Evolutionary conservation across 2,888 invertebrate species (phyloP), one percentile per base, ranked within the genome.

Genomic region (Hydraecia micacea): DNA sequence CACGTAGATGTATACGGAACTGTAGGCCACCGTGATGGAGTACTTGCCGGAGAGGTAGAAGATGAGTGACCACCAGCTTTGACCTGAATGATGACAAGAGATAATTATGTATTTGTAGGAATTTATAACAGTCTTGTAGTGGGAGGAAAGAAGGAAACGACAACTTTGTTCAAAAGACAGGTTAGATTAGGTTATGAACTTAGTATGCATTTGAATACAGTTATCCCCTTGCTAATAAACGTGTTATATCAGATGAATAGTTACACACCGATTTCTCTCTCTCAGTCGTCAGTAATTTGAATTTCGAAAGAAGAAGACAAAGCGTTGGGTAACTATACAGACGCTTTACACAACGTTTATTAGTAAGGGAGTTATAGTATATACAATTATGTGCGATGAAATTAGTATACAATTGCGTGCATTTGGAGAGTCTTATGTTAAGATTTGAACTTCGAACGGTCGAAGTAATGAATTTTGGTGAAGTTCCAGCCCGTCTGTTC

Each of bases 1-100:
- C 1, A 98, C 98, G 90, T 97, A 97, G 74, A 98, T 97, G 90
- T 98, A 98, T 36, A 97, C 96, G 0, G 97, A 96, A 58, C 97
- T 97, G 90, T 98, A 98, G 0, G 98, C 97, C 7, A 97, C 97
- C 0, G 98, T 98, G 82, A 98, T 97, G 42, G 97, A 97, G 92
- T 97, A 97, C 94, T 98, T 98, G 1, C 98, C 98, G 0, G 97
- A 94, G 21, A 98, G 93, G 89, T 97, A 98, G 32, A 97, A 87
- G 2, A 95, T 79, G 42, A 98, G 92, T 0, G 97, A 97, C 82
- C 95, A 90, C 93, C 95, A 97, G 72, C 95, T 92, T 52, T 92
- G 91, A 93, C 91, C 96, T 96, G 65, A 62, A 25, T 42, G n/a
- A 49, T n/a, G 7, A 66, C 36, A 11, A 25, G 11, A 36, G 36